Conservation (phyloP, 2,888 invertebrate genomes). For the Thereva unica region DNA sequence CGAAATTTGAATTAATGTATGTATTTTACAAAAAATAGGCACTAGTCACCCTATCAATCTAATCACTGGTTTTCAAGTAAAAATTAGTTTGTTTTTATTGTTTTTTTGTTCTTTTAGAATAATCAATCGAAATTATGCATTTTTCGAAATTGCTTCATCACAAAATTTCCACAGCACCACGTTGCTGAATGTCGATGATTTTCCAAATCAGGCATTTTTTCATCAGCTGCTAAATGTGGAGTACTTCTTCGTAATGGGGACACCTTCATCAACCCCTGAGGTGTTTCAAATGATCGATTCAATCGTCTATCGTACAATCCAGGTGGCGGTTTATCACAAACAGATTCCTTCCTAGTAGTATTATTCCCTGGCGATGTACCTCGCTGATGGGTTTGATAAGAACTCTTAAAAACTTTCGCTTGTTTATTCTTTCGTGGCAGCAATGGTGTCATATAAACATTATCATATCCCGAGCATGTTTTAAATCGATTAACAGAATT, state of each 20-base stretch:
- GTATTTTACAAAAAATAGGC: no score
- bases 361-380: conserved; percentile 41
- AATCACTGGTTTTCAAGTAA: no score
- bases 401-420: conserved; percentile 44
- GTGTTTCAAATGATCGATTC: conserved; percentile 57
- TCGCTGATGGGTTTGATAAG: conserved; percentile 44
- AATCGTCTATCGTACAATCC: conserved; percentile 56
- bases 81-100: no score
- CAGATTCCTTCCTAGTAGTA: conserved; percentile 4
- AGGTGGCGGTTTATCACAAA: conserved; percentile 27
- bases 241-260: conserved; percentile 55
- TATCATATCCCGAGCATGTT: conserved; percentile 57
- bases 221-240: conserved; percentile 52
- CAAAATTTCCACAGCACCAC: conserved; percentile 81
- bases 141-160: conserved; percentile 74
- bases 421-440: conserved; percentile 56
- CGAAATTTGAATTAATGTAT: no score
- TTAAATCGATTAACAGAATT: conserved; percentile 48
- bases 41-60: no score
- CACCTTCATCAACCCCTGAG: conserved; percentile 46
- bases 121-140: conserved; percentile 71
- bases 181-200: conserved; percentile 56
- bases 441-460: conserved; percentile 56
- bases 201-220: conserved; percentile 42
- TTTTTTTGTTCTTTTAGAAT: no score